Conservation (phyloP, 2,113 vertebrate species). For the Elachura formosa region DNA sequence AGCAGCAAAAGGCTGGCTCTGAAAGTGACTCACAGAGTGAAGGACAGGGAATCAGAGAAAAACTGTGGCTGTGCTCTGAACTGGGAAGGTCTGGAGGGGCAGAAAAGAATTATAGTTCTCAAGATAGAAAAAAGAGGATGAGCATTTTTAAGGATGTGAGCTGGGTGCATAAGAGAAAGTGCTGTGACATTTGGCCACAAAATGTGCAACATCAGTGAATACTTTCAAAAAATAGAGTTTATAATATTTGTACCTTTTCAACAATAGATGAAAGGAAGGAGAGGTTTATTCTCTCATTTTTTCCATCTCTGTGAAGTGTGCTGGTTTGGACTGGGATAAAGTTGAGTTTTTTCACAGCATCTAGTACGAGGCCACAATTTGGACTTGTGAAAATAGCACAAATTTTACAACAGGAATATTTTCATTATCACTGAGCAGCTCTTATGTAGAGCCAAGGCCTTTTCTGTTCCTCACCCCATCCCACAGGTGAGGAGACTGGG, state of each 20-base stretch:
- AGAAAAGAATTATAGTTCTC: neutral
- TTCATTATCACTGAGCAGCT: neutral
- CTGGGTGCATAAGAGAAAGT: neutral
- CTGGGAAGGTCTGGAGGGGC: neutral
- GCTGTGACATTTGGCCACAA: neutral
- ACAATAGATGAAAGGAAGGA: neutral
- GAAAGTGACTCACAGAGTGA: neutral
- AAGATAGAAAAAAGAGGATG: neutral
- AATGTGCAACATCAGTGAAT: neutral
- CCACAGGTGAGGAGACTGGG: neutral
- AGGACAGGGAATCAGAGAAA: neutral
- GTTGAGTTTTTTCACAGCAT: neutral
- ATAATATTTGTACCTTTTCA: neutral
- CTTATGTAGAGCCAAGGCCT: neutral
- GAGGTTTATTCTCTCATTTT: neutral
- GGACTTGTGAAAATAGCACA: neutral
- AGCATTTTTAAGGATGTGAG: neutral
- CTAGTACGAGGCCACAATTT: neutral
- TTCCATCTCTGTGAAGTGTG: neutral
- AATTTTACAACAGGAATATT: neutral
- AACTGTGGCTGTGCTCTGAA: neutral
- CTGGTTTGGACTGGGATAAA: neutral
- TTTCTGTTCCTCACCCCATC: neutral
- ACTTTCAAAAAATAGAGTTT: neutral
- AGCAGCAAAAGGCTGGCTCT: neutral